Evolutionary conservation across 2,888 invertebrate genomes (phyloP), one percentile per base, ranked within the genome.

Genomic region (Electrophaes corylata): DNA sequence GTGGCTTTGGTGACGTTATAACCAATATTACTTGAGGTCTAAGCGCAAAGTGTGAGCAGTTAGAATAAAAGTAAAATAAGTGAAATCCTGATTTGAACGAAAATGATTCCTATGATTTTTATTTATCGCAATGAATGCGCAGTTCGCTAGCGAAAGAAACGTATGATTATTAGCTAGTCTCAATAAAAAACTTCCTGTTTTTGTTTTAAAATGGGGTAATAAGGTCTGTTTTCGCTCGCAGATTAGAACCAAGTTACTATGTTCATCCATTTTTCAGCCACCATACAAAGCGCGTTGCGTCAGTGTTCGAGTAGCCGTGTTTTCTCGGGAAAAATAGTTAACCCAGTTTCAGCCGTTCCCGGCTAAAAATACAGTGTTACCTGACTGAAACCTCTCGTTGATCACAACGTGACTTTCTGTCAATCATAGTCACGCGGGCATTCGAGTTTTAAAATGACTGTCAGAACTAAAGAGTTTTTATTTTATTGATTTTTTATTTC

Each of bases 291-390:
- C 66, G 67, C 67, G 75, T 84, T 82, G 83, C 81, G 83, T 84
- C 88, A 87, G 82, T 81, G 76, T 78, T 81, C 82, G 76, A 82
- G 80, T 78, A 75, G 76, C 67, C 78, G 80, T 82, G 79, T 87
- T 86, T 84, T 83, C 83, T 80, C 78, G 78, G 81, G 81, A 79
- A 87, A 57, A 60, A 89, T 88, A 89, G 89, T 88, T 91, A 90
- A 91, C 91, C 91, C 81, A 91, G 81, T 82, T 91, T 81, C 79
- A 60, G 65, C 64, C 72, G 75, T 77, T 80, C 70, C 72, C 71
- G 70, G 71, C 77, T 82, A 82, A 79, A 81, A 78, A 81, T 82
- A 81, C 64, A 6, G 65, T 67, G 76, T 78, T 86, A 89, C 89
- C 88, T 89, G 89, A 79, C 84, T 75, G 75, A 71, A 71, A 74